phyloP scores from a whole-genome alignment of 2,113 vertebrate genomes.

The Speoplatyrhinus poulsoni region DNA sequence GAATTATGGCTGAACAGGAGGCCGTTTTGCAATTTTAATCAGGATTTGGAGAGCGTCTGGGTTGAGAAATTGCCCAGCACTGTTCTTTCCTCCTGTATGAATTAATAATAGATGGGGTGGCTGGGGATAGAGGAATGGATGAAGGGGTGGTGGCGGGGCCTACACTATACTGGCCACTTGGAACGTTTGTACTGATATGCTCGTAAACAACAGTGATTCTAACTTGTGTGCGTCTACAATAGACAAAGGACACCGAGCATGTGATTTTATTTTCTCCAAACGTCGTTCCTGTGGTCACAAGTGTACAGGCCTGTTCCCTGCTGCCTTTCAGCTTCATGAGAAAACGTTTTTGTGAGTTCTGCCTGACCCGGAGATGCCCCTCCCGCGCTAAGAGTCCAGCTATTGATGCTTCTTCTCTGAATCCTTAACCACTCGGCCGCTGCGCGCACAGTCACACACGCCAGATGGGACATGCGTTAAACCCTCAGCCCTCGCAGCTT shows the following conservation, averaged over 20 bases:
- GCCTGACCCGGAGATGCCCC: conserved; percentile 58
- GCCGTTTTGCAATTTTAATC: conserved; percentile 75
- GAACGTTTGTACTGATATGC: background rate
- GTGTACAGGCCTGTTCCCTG: background rate
- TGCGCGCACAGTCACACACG: conserved; percentile 72
- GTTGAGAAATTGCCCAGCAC: conserved; percentile 52
- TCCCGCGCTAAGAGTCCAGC: conserved; percentile 57
- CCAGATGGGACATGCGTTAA: conserved; percentile 75
- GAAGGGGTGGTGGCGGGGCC: conserved; percentile 40
- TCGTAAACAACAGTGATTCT: conserved; percentile 14
- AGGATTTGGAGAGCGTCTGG: conserved; percentile 61
- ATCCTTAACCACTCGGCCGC: conserved; percentile 67
- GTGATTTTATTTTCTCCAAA: conserved; percentile 13
- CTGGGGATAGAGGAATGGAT: conserved; percentile 30
- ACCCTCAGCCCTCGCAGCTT: conserved; percentile 69
- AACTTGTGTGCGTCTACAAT: conserved; percentile 7
- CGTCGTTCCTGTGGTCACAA: conserved; percentile 15
- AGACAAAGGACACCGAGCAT: conserved; percentile 7
- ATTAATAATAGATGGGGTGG: conserved; percentile 58
- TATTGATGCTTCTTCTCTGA: conserved; percentile 53
- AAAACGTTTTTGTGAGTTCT: conserved; percentile 46
- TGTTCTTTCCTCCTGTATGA: conserved; percentile 53
- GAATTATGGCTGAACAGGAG: conserved; percentile 71
- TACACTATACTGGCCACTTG: conserved; percentile 32
- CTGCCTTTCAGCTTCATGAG: conserved; percentile 7